phyloP scores from a whole-genome alignment of 2,113 vertebrate genomes.

The Gymnogyps californianus region DNA sequence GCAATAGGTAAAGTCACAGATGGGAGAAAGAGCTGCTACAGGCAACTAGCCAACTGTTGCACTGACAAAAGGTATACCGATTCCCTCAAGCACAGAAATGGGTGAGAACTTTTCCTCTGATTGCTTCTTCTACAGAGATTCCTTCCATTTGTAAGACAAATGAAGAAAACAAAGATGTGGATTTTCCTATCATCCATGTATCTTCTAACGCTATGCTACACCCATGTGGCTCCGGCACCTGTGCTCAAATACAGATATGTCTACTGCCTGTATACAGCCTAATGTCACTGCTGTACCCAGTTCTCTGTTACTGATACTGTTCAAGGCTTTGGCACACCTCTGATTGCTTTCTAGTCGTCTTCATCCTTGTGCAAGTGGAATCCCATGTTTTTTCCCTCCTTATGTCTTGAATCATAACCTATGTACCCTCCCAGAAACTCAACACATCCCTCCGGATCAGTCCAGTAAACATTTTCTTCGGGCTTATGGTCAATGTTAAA shows the following conservation, averaged over 20 bases:
- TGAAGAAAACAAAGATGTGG: not conserved
- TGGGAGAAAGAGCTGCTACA: not conserved
- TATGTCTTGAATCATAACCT: not conserved
- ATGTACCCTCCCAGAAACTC: not conserved
- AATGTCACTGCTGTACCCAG: not conserved
- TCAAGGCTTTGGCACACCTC: not conserved
- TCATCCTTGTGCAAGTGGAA: not conserved
- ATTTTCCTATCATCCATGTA: not conserved
- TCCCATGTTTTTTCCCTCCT: not conserved
- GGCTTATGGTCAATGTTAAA: not conserved
- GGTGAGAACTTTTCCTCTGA: not conserved
- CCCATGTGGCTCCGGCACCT: not conserved
- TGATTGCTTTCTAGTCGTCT: not conserved
- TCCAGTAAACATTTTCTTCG: not conserved
- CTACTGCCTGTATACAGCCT: not conserved
- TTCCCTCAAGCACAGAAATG: not conserved
- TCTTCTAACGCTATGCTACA: not conserved
- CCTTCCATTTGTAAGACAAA: not conserved
- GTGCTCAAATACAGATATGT: not conserved
- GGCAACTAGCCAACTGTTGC: not conserved
- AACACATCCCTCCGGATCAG: not conserved
- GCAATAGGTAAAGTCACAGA: not conserved
- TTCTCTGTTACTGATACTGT: not conserved
- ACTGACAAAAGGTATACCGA: not conserved
- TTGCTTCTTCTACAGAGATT: not conserved